These are phyloP conservation scores for Aix galericulata DNA, from an alignment of 2,113 vertebrate species.

Conservation along the genomic window DNA sequence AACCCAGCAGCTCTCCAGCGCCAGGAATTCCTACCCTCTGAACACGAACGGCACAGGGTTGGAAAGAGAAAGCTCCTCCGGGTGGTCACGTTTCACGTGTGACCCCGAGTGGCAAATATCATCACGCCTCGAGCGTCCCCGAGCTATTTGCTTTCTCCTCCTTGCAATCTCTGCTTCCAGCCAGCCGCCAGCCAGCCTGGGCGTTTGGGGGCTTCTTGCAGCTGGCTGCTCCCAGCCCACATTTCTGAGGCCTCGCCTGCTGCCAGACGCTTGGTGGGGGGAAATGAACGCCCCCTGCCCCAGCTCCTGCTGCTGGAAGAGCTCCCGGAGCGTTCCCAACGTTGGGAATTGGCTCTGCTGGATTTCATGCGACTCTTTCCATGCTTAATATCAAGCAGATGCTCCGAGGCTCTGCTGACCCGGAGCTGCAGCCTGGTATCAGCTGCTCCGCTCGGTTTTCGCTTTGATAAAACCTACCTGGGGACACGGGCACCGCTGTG, in stretches of 20 bases:
- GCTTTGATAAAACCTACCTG: neutral
- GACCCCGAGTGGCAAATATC: neutral
- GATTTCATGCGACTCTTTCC: neutral
- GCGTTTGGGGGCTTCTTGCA: neutral
- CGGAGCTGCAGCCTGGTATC: neutral
- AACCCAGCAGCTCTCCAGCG: neutral
- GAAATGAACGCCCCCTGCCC: neutral
- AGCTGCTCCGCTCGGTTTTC: neutral
- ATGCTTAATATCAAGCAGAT: conserved; percentile 51
- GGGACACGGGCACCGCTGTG: fast-evolving
- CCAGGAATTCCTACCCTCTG: conserved; percentile 8
- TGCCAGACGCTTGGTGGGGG: fast-evolving
- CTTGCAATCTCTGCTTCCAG: neutral
- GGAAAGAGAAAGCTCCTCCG: neutral
- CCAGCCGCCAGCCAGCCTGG: neutral
- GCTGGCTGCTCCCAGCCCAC: fast-evolving
- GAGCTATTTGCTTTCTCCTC: neutral
- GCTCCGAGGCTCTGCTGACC: conserved; percentile 2
- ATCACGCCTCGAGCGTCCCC: neutral
- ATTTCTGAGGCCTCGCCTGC: fast-evolving
- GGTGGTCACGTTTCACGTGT: neutral
- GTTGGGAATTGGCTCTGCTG: neutral
- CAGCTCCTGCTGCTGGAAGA: neutral
- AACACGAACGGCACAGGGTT: neutral
- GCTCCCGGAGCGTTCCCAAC: neutral